These are phyloP conservation scores for Callorhinus ursinus DNA, from an alignment of 2,113 vertebrate species.

Conservation along the genomic window DNA sequence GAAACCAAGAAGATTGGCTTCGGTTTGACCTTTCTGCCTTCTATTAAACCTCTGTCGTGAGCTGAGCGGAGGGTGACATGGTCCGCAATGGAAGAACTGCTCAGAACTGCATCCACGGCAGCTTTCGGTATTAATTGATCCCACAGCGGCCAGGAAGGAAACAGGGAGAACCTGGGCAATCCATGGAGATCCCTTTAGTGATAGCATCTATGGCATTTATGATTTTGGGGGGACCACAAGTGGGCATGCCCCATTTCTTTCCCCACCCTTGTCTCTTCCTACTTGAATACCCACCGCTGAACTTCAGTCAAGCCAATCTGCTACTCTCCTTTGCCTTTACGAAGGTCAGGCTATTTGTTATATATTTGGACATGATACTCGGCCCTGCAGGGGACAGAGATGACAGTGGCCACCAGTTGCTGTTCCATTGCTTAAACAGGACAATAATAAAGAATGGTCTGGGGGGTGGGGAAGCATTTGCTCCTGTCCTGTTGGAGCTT, in stretches of 20 bases:
- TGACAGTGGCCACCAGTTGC: too few species aligned
- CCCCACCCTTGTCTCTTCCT: neutral
- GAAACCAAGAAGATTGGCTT: neutral
- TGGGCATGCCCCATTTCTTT: neutral
- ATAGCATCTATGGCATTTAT: neutral
- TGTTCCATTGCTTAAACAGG: neutral
- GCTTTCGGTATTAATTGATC: neutral
- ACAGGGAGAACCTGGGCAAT: neutral
- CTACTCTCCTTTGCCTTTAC: neutral
- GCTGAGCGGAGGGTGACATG: neutral
- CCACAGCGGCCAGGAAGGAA: neutral
- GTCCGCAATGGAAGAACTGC: neutral
- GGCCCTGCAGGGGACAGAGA: neutral
- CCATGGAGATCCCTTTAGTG: neutral
- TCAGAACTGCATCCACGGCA: too few species aligned
- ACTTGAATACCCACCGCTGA: neutral
- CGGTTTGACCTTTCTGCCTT: neutral
- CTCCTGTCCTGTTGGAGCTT: neutral
- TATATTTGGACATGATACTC: neutral
- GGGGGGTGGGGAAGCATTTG: too few species aligned
- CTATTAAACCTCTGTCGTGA: neutral
- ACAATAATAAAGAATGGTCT: neutral
- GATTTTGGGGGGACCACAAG: neutral
- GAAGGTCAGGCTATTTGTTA: neutral
- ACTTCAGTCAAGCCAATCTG: neutral